Evolutionary conservation across 2,888 invertebrate species (phyloP).

Genomic region (Gryllus longicercus): DNA sequence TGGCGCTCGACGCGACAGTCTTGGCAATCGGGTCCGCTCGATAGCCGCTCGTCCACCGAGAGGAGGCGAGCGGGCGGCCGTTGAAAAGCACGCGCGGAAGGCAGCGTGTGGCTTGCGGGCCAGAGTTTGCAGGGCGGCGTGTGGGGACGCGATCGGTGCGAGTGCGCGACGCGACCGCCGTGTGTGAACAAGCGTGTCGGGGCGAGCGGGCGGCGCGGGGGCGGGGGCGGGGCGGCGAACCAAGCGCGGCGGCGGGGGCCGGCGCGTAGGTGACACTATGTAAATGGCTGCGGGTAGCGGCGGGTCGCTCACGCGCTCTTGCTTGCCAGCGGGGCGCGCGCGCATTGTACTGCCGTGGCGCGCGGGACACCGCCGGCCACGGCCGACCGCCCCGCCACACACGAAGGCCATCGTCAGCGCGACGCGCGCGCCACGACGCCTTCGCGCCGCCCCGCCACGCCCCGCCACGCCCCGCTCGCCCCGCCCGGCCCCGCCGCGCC

Average conservation of each 20-base stretch:
- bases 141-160: background rate
- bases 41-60: no score
- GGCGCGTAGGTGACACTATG: background rate
- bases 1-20: no score
- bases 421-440: background rate
- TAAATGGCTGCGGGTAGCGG: background rate
- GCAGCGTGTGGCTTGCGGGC: no score
- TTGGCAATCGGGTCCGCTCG: no score
- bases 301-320: background rate
- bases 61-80: no score
- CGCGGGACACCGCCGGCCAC: background rate
- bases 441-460: background rate
- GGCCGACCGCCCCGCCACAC: background rate
- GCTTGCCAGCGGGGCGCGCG: no score
- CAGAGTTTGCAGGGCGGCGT: no score
- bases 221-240: background rate
- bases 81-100: no score
- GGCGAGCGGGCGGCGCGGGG: background rate
- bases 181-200: background rate
- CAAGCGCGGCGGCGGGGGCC: background rate
- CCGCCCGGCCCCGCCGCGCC: background rate
- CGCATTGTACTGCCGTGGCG: background rate
- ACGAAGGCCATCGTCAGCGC: conserved; percentile 6
- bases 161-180: background rate
- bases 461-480: background rate